phyloP scores from a whole-genome alignment of 2,888 invertebrate genomes.

The Cantharis flavilabris region DNA sequence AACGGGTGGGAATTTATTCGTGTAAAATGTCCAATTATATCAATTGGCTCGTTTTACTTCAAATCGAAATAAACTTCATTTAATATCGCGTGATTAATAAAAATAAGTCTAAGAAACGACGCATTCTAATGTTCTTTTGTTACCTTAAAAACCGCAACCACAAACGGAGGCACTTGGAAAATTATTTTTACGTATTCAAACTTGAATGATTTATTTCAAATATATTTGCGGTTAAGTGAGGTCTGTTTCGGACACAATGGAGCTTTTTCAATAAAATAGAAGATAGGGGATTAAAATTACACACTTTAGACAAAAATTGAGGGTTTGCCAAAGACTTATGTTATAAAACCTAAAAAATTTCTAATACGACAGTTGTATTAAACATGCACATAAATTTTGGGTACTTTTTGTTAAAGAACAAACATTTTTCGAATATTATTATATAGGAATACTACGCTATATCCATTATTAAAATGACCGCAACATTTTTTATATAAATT shows the following conservation, averaged over 20 bases:
- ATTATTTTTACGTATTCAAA: constrained; percentile 16
- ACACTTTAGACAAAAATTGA: constrained; percentile 22
- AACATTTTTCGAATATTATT: neutral
- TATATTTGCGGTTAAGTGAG: constrained; percentile 32
- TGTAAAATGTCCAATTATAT: neutral
- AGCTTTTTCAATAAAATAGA: constrained; percentile 17
- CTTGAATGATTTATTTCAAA: constrained; percentile 26
- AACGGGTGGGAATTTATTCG: constrained; percentile 3
- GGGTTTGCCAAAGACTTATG: constrained; percentile 9
- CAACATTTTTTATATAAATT: neutral
- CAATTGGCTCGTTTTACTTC: neutral
- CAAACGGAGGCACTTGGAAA: constrained; percentile 19
- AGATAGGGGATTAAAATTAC: constrained; percentile 27
- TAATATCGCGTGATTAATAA: constrained; percentile 21
- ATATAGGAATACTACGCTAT: no score
- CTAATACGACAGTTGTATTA: constrained; percentile 13
- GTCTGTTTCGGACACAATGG: constrained; percentile 28
- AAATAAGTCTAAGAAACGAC: neutral
- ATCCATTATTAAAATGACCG: neutral
- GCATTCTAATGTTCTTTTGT: constrained; percentile 2
- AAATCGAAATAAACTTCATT: neutral
- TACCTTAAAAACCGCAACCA: constrained; percentile 16
- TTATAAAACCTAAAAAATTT: neutral
- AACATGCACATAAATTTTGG: constrained; percentile 16
- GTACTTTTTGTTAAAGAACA: neutral